Base-by-base conservation (phyloP, 2,888 invertebrate genomes). In the Pristionchus arcanus region DNA sequence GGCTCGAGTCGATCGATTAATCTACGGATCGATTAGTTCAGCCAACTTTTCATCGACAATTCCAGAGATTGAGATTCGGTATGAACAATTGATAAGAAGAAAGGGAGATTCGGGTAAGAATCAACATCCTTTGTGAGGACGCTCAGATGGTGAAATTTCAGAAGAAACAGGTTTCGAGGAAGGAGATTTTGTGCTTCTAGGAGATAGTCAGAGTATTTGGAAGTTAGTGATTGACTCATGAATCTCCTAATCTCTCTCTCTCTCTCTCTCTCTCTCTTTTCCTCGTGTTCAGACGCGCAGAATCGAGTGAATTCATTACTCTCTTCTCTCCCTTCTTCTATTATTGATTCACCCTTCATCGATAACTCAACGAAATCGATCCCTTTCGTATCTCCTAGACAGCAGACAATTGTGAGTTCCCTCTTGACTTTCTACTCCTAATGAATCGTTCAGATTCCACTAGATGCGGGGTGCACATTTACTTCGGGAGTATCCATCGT, bases 1-100 rank as follows among this genome's bases (percentile, higher is more conserved):
- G 16, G 31, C n/a, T 13, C 21, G 37, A 59, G 31, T 85, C 15
- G 84, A 85, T 59, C 84, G 84, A 59, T 59, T 85, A 59, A 55
- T 59, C 59, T 85, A 85, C 84, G 59, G 49, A 59, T 13, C 21
- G 16, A 9, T 85, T 11, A 34, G 34, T 25, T 19, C 59, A 7
- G 28, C 84, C 13, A 85, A 85, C 59, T 59, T n/a, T n/a, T 59
- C 84, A 21, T 21, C 31, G 2, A 34, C 21, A 9, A 59, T 59
- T 59, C 84, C 84, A 19, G 37, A 42, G 25, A 31, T 85, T 28
- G 59, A 85, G 28, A 85, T 85, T 59, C 84, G 49, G 34, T 85
- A 59, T 25, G 37, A 34, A 1, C 9, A 9, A 34, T 31, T 25
- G 15, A 37, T 19, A 9, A 42, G 25, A 25, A 21, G 59, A 34